A percentile compares a stretch with the other conserved stretches of the same genome.
Conservation (phyloP, 2,888 invertebrate species). For the Hoplodrina blanda region DNA sequence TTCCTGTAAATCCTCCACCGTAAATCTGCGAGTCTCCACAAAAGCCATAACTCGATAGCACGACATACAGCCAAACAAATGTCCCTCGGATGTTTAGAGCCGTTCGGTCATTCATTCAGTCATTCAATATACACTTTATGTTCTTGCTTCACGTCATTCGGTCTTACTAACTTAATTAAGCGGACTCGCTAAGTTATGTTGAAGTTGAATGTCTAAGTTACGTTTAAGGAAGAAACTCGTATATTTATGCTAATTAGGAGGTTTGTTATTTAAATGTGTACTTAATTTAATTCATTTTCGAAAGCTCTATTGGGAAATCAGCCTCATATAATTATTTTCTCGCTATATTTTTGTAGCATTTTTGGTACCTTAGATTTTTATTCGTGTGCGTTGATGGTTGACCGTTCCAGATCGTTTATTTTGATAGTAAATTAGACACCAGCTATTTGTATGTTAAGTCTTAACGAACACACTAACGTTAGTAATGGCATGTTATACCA, state of each 20-base stretch:
- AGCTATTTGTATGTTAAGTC: constrained; percentile 25
- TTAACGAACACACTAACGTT: constrained; percentile 19
- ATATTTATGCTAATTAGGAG: constrained; percentile 39
- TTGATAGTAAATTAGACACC: constrained; percentile 20
- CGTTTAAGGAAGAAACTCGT: constrained; percentile 38
- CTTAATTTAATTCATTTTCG: neutral
- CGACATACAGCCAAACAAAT: constrained; percentile 46
- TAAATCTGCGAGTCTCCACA: constrained; percentile 1
- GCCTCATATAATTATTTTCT: neutral
- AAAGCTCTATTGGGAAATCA: neutral
- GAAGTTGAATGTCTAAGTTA: constrained; percentile 37
- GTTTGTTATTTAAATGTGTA: constrained; percentile 5
- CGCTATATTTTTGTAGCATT: neutral
- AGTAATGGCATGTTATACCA: constrained; percentile 19
- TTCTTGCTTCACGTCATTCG: constrained; percentile 45
- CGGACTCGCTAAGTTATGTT: constrained; percentile 38
- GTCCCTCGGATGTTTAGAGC: constrained; percentile 30
- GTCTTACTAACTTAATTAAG: constrained; percentile 52
- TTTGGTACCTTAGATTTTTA: neutral
- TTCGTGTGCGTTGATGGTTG: neutral
- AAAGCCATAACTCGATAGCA: constrained; percentile 38
- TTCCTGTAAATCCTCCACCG: neutral
- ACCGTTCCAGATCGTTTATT: constrained; percentile 33
- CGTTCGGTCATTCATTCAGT: constrained; percentile 30
- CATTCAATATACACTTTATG: constrained; percentile 50